Conservation (phyloP, 2,797 vertebrate species). For the Agapornis canus region DNA sequence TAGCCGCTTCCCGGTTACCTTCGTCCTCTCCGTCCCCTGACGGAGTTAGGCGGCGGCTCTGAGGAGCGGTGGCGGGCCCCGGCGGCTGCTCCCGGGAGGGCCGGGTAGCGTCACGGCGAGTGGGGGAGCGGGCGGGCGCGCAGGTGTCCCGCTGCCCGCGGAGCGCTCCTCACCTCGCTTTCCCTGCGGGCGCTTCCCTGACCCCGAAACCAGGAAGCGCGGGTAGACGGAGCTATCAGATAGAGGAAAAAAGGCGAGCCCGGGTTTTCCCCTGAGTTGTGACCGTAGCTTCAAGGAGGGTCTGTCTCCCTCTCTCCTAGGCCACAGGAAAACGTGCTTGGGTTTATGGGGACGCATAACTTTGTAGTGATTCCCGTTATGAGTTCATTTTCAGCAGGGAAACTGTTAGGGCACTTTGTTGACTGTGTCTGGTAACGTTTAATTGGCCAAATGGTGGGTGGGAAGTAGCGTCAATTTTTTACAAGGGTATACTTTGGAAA, state of each 20-base stretch:
- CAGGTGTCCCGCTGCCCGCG: neutral
- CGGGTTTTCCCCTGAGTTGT: neutral
- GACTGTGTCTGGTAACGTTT: rapidly evolving
- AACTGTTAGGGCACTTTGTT: neutral
- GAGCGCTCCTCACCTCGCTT: neutral
- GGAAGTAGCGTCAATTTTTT: neutral
- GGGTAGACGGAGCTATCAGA: neutral
- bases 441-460: neutral
- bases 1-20: neutral
- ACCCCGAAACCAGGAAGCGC: neutral
- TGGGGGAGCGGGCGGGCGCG: neutral
- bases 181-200: neutral
- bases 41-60: neutral
- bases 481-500: neutral
- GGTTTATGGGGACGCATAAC: neutral
- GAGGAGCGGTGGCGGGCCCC: neutral
- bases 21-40: too few species aligned
- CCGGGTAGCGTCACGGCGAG: neutral
- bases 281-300: neutral
- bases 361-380: neutral
- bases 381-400: neutral
- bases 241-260: neutral
- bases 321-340: neutral
- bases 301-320: neutral
- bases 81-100: neutral